These are phyloP conservation scores for Nycticryphes semicollaris DNA, from an alignment of 2,113 vertebrate species.

Conservation along the genomic window DNA sequence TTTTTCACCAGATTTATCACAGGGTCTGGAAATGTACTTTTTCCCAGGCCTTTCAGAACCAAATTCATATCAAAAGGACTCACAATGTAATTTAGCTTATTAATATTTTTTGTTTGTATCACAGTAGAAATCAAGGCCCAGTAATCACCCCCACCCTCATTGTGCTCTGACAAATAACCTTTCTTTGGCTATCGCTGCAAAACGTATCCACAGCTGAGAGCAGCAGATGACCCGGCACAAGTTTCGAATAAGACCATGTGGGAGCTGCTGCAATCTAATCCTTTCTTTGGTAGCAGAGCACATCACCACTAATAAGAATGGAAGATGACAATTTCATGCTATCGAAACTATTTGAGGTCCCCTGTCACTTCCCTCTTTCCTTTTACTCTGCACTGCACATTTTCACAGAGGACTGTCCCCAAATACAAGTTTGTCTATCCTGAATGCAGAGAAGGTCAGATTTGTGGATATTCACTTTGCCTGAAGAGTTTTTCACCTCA, in stretches of 20 bases:
- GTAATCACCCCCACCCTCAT: neutral
- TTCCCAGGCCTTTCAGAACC: neutral
- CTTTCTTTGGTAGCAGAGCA: neutral
- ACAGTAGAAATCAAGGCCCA: slow-evolving; percentile 11
- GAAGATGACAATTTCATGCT: neutral
- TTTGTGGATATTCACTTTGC: neutral
- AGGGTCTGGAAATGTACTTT: neutral
- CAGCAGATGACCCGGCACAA: neutral
- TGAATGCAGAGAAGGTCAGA: neutral
- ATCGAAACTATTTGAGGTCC: neutral
- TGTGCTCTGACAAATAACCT: neutral
- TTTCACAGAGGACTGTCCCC: neutral
- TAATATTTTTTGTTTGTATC: slow-evolving; percentile 42
- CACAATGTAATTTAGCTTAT: slow-evolving; percentile 8
- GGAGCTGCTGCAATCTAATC: neutral
- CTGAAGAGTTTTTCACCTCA: neutral
- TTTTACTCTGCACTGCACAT: neutral
- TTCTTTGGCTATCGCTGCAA: neutral
- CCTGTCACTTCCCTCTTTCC: too few relatives aligned
- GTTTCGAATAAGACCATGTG: neutral
- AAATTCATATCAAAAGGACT: neutral
- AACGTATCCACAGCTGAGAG: neutral
- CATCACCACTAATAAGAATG: neutral
- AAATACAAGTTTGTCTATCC: neutral
- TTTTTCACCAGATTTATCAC: neutral